Conservation (phyloP, 2,888 invertebrate genomes). For the Drosophila tripunctata region DNA sequence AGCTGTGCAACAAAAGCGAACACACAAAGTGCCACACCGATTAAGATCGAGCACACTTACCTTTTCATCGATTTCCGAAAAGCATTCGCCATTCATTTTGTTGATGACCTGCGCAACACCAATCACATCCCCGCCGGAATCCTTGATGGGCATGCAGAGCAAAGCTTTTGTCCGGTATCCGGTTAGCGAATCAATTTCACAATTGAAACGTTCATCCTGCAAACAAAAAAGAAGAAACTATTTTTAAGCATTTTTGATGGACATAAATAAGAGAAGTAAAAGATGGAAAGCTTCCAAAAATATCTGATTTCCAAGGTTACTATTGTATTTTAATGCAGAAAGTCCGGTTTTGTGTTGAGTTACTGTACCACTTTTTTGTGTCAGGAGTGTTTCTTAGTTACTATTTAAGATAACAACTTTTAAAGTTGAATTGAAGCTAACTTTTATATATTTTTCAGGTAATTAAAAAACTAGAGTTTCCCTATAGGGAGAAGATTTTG, state of each 20-base stretch:
- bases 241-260: neutral
- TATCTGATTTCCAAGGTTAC: too few species aligned
- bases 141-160: constrained; percentile 98
- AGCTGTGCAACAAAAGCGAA: constrained; percentile 21
- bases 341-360: too few species aligned
- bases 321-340: too few species aligned
- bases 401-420: too few species aligned
- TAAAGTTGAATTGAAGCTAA: too few species aligned
- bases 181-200: constrained; percentile 96
- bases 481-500: too few species aligned
- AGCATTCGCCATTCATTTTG: constrained; percentile 93
- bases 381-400: too few species aligned
- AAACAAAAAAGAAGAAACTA: neutral
- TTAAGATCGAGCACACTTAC: constrained; percentile 68
- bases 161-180: constrained; percentile 96
- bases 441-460: too few species aligned
- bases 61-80: constrained; percentile 93
- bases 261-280: neutral
- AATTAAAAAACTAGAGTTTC: too few species aligned
- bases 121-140: constrained; percentile 96
- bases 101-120: constrained; percentile 99
- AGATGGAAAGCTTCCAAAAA: too few species aligned
- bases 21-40: constrained; percentile 37
- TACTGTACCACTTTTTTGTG: too few species aligned
- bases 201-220: constrained; percentile 95